These are phyloP conservation scores for Mesitornis unicolor DNA, from an alignment of 2,113 vertebrate genomes.

Conservation along the genomic window DNA sequence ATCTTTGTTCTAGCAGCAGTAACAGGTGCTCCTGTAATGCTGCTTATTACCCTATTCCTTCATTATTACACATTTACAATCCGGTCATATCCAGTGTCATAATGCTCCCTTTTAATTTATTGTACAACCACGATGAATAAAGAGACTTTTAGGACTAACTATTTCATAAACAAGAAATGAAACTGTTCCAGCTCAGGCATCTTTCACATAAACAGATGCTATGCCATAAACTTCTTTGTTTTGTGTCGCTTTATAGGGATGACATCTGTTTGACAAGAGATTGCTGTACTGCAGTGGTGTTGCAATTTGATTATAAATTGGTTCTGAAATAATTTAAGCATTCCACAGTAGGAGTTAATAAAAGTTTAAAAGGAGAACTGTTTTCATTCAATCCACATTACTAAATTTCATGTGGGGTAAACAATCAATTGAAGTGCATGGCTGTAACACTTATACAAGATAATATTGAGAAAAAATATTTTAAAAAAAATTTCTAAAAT, in stretches of 20 bases:
- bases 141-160: constrained; percentile 63
- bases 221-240: constrained; percentile 74
- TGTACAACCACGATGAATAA: constrained; percentile 66
- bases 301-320: constrained; percentile 73
- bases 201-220: constrained; percentile 74
- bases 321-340: constrained; percentile 67
- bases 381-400: constrained; percentile 51
- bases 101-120: constrained; percentile 62
- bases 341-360: constrained; percentile 72
- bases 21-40: constrained; percentile 64
- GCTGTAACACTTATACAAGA: not conserved
- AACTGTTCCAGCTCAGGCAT: constrained; percentile 67
- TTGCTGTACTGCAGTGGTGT: constrained; percentile 65
- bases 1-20: constrained; percentile 1
- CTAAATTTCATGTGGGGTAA: constrained; percentile 58
- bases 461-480: not conserved
- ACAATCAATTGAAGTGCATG: constrained; percentile 8
- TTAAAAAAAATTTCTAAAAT: not conserved
- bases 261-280: constrained; percentile 78
- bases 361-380: constrained; percentile 68
- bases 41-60: constrained; percentile 49
- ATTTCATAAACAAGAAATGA: constrained; percentile 67
- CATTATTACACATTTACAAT: constrained; percentile 70
- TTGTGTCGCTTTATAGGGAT: constrained; percentile 62
- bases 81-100: constrained; percentile 41